These are phyloP conservation scores for Sphyrna mokarran DNA, from an alignment of 2,113 vertebrate species.

Conservation along the genomic window DNA sequence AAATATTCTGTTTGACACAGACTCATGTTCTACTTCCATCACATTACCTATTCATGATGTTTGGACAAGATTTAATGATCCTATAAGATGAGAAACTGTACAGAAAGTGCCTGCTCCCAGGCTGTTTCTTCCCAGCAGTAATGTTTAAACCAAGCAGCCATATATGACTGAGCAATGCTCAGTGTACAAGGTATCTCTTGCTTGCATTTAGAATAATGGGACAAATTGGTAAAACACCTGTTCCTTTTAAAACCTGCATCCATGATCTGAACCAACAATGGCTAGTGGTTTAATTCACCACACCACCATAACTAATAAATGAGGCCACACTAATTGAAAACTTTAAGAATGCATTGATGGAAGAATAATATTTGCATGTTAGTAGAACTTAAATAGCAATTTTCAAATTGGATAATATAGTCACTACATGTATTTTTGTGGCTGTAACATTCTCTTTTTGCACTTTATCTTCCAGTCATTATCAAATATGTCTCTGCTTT, in stretches of 20 bases:
- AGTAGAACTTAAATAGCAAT: neutral
- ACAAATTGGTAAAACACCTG: neutral
- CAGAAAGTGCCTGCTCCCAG: neutral
- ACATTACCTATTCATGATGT: neutral
- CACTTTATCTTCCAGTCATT: neutral
- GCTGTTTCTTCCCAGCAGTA: neutral
- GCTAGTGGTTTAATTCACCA: neutral
- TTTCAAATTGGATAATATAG: neutral
- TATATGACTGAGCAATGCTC: neutral
- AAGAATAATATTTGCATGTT: neutral
- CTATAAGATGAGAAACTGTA: neutral
- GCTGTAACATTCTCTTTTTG: neutral
- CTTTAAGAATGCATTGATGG: neutral
- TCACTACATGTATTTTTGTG: neutral
- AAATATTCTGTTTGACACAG: neutral
- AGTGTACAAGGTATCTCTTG: neutral
- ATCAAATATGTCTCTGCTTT: neutral
- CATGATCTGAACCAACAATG: neutral
- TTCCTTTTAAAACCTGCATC: neutral
- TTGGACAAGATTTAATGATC: neutral
- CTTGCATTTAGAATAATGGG: neutral
- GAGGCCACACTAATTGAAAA: neutral
- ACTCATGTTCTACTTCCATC: neutral
- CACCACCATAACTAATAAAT: neutral
- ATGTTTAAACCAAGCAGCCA: neutral